Evolutionary conservation across 1,140 invertebrate genomes (phyloP), one percentile per base, ranked within the genome.

Genomic region (Lethrus apterus): DNA sequence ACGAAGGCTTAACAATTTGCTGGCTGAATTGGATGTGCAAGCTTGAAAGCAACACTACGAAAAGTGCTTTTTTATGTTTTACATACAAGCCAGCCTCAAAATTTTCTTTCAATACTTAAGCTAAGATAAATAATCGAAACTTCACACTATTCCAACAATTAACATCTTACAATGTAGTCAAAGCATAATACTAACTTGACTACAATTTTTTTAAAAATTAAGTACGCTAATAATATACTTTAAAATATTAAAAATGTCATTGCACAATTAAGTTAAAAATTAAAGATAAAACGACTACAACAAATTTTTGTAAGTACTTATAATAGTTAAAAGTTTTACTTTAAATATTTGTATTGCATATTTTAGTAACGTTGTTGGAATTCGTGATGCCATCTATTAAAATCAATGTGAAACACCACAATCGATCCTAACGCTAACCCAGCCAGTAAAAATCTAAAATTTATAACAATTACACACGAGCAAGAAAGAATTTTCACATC

Each of bases 321-420:
- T n/a, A n/a, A n/a, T n/a, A n/a, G n/a, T n/a, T n/a, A n/a, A 38
- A 21, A 14, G 24, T 19, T 21, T 41, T 41, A 7, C 13, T 38
- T 20, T 19, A 42, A 42, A 26, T 26, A 42, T 23, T 13, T 14
- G 14, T 42, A n/a, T 26, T 26, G 23, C n/a, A 7, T 26, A 26
- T 7, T 52, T 80, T 77, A 89, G 74, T 89, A 89, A 56, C 86
- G 80, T 69, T 93, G 89, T 66, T 95, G 91, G 70, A 93, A 98
- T 71, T 98, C 94, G 66, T 97, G 94, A 71, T 98, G 95, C 95
- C 95, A 99, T 63, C 93, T 80, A 71, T 98, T 99, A 75, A 99
- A 99, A 71, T 99, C 95, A 64, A 98, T 96, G 74, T 98, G 94
- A 71, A 98, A 98, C 54, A 99, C 93, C 30, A 98, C 89, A 44